Evolutionary conservation across 2,113 vertebrate species (phyloP), one percentile per base, ranked within the genome.

Genomic region (Chelonoidis abingdonii): DNA sequence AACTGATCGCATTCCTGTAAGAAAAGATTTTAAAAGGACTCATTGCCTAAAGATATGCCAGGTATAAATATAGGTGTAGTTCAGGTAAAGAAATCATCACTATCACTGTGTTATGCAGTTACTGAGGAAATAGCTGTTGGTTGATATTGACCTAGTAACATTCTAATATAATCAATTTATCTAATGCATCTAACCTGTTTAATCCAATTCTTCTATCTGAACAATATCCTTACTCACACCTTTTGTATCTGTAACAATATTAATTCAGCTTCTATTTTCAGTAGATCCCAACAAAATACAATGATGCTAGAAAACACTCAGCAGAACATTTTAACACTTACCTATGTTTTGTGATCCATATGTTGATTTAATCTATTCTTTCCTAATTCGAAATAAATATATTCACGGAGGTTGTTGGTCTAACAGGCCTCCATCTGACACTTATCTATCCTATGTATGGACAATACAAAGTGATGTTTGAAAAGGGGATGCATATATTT

Each of bases 351-450:
- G 29, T 62, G 41, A 65, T 12, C 8, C 6, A 62, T 8, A 2
- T 84, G 9, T 24, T 16, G 11, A 19, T 29, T 57, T 44, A 2
- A 53, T 41, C 27, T 29, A 29, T n/a, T n/a, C 52, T 72, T 53
- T 72, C 49, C 50, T 41, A 11, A 50, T 27, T n/a, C 6, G 5
- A 52, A 27, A 8, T 21, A 86, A 25, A 38, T 17, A 9, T 75
- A 16, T 21, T 53, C 29, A 31, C 16, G 29, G 41, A 50, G 17
- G 17, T 17, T 2, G 0, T 17, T 2, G 0, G 5, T 75, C 27
- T 24, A 44, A 24, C 27, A 59, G 31, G 50, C 57, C 78, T 62
- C 24, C 52, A 44, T 10, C 29, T 10, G 4, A 81, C 7, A 19
- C 80, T 19, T 69, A 79, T 59, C 41, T 83, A 57, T 3, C 2